Percentiles rank a stretch among this genome's conserved stretches.
These are phyloP conservation scores for Drosophila repleta DNA, from an alignment of 1,140 invertebrate species.

Conservation along the genomic window DNA sequence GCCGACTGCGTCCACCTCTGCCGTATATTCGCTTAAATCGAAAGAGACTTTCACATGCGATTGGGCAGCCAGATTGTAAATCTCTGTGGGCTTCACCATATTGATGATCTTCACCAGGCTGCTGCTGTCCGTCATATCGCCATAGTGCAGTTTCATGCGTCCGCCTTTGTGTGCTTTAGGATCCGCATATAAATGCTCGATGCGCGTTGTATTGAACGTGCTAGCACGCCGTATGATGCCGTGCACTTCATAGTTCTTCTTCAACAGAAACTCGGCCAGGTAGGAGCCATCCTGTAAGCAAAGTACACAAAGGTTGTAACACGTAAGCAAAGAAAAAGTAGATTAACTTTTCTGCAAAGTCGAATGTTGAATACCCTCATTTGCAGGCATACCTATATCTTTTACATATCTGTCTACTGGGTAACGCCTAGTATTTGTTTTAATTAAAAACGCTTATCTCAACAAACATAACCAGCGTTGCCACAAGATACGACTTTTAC, in stretches of 20 bases:
- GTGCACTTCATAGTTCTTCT: slow-evolving; percentile 98
- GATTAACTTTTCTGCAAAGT: no score
- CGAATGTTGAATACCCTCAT: not conserved
- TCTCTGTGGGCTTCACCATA: slow-evolving; percentile 94
- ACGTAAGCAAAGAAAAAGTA: slow-evolving; percentile 29
- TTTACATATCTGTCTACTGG: no score
- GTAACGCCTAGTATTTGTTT: no score
- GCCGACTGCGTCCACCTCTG: slow-evolving; percentile 99
- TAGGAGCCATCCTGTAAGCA: slow-evolving; percentile 98
- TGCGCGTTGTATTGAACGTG: slow-evolving; percentile 98
- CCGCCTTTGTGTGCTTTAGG: slow-evolving; percentile 92
- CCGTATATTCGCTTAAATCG: slow-evolving; percentile 99
- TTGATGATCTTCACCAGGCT: slow-evolving; percentile 98
- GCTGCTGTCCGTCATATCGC: slow-evolving; percentile 99
- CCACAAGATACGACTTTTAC: not conserved
- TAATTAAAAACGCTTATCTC: no score
- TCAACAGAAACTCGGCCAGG: slow-evolving; percentile 96
- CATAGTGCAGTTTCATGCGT: slow-evolving; percentile 98
- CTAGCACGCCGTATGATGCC: slow-evolving; percentile 97
- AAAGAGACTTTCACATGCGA: slow-evolving; percentile 99
- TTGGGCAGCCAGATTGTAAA: slow-evolving; percentile 99
- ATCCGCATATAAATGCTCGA: slow-evolving; percentile 97
- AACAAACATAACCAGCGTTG: no score
- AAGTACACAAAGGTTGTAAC: slow-evolving; percentile 1
- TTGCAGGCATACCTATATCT: not conserved